Conservation (phyloP, 2,888 invertebrate genomes). For the Palloptera scutellata region DNA sequence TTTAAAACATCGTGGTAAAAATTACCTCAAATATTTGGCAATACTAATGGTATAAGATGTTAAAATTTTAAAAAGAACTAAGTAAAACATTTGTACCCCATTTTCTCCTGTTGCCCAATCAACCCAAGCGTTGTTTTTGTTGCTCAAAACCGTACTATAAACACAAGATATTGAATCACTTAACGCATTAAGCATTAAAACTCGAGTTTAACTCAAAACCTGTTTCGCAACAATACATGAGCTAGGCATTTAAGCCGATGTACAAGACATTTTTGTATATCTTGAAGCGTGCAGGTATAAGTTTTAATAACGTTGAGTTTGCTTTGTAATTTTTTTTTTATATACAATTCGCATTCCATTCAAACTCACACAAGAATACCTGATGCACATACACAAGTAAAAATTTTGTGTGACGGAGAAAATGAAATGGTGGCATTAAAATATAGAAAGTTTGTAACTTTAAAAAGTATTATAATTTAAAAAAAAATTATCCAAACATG, state of each 20-base stretch:
- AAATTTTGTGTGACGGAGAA: conserved; percentile 22
- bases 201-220: conserved; percentile 29
- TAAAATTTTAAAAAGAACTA: too few relatives aligned
- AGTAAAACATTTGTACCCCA: too few relatives aligned
- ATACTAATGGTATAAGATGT: too few relatives aligned
- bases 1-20: too few relatives aligned
- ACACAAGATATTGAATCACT: conserved; percentile 8
- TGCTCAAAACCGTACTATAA: neutral
- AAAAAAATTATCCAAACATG: neutral
- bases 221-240: conserved; percentile 17
- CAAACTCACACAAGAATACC: conserved; percentile 37
- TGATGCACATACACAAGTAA: conserved; percentile 23
- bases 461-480: neutral
- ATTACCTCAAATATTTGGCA: too few relatives aligned
- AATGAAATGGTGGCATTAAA: conserved; percentile 36
- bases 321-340: conserved; percentile 33
- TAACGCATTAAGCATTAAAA: conserved; percentile 12
- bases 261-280: conserved; percentile 13
- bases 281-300: neutral
- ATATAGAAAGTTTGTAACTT: conserved; percentile 40
- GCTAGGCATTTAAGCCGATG: neutral
- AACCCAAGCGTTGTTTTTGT: too few relatives aligned
- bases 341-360: conserved; percentile 42
- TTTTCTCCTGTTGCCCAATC: too few relatives aligned
- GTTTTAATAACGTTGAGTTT: conserved; percentile 9